Evolutionary conservation across 2,888 invertebrate species (phyloP).

Genomic region (Phrixothrix hirtus): DNA sequence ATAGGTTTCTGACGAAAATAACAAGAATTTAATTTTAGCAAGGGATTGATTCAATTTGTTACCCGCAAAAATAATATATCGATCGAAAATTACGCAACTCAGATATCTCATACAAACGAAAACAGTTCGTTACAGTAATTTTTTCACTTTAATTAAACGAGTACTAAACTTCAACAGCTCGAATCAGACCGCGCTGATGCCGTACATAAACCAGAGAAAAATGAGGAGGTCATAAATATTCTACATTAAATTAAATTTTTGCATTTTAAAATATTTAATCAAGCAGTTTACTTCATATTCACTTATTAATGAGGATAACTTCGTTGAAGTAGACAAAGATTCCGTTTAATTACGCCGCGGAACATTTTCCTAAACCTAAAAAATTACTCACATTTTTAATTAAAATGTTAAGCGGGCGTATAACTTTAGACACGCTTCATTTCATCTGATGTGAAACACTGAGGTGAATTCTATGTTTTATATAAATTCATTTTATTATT

Average conservation of each 20-base stretch:
- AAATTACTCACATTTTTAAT: conserved; percentile 22
- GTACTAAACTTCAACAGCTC: conserved; percentile 15
- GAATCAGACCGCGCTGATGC: background rate
- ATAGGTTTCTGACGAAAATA: conserved; percentile 12
- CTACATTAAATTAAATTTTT: conserved; percentile 21
- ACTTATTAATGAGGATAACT: conserved; percentile 21
- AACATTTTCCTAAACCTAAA: conserved; percentile 17
- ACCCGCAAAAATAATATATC: conserved; percentile 7
- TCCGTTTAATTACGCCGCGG: conserved; percentile 15
- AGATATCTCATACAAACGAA: no score
- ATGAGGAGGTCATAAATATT: conserved; percentile 16
- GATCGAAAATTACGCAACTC: conserved; percentile 8
- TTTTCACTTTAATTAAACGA: conserved; percentile 16
- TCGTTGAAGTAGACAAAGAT: conserved; percentile 15
- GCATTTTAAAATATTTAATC: conserved; percentile 25
- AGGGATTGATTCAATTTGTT: no score
- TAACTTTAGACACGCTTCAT: conserved; percentile 14
- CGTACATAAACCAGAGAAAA: conserved; percentile 11
- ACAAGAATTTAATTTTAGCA: background rate
- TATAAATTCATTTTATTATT: no score
- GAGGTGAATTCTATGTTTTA: no score
- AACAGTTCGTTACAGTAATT: background rate
- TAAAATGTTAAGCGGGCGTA: conserved; percentile 16
- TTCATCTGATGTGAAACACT: no score
- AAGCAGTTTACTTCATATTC: conserved; percentile 18